Conservation (phyloP, 1,140 invertebrate species). For the Drosophila quadrilineata region DNA sequence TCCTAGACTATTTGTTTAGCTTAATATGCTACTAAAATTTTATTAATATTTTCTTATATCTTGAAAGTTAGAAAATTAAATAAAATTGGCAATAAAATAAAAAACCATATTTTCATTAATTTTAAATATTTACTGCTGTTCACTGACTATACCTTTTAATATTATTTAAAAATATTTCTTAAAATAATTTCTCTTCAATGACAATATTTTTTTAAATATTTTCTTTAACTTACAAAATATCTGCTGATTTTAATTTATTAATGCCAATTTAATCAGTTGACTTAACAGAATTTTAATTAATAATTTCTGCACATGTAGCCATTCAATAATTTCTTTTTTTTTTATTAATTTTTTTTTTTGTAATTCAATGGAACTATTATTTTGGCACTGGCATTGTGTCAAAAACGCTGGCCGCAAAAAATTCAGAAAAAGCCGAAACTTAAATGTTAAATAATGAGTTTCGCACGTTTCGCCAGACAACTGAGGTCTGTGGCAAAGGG, state of each 20-base stretch:
- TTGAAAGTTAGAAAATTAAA: no score
- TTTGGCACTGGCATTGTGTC: constrained; percentile 22
- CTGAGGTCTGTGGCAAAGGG: not conserved
- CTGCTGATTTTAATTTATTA: no score
- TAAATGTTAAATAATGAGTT: constrained; percentile 68
- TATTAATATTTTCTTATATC: no score
- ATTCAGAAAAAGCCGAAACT: constrained; percentile 26
- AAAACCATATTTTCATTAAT: no score
- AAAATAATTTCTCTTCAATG: constrained; percentile 22
- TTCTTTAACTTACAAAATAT: no score
- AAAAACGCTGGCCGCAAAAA: constrained; percentile 13
- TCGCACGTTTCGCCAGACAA: constrained; percentile 39
- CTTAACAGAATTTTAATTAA: constrained; percentile 12
- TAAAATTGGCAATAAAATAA: no score
- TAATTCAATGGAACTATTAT: constrained; percentile 24
- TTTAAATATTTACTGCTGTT: no score
- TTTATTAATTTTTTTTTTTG: no score
- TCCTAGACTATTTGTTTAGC: constrained; percentile 22
- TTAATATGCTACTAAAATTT: constrained; percentile 8
- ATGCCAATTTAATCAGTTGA: constrained; percentile 26
- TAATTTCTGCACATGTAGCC: constrained; percentile 14
- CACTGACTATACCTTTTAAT: no score
- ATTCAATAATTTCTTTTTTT: no score
- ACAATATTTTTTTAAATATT: constrained; percentile 8
- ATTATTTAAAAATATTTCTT: no score